These are phyloP conservation scores for Anoplopoma fimbria DNA, from an alignment of 2,113 vertebrate species.

Conservation along the genomic window DNA sequence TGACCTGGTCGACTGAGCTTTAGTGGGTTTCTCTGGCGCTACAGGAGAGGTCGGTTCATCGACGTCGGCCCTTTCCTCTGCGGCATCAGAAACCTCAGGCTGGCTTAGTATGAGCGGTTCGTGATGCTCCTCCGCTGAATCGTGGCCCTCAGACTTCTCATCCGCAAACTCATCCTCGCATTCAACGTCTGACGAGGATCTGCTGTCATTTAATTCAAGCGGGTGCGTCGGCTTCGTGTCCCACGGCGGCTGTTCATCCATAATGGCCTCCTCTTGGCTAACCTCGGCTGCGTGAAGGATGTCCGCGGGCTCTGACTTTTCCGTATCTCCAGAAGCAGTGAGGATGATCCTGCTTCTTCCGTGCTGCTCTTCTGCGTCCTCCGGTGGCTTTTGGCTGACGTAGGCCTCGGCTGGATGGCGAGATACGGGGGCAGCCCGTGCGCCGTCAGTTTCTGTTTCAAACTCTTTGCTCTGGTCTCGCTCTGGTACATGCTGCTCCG, in stretches of 20 bases:
- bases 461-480: neutral
- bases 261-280: constrained; percentile 45
- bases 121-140: neutral
- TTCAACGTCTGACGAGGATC: constrained; percentile 54
- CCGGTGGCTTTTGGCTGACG: neutral
- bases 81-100: neutral
- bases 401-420: neutral
- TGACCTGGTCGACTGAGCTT: constrained; percentile 5
- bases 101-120: neutral
- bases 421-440: neutral
- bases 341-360: neutral
- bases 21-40: neutral
- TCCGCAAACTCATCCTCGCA: constrained; percentile 14
- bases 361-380: neutral
- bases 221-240: constrained; percentile 3
- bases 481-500: neutral
- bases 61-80: neutral
- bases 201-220: constrained; percentile 7
- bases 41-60: neutral
- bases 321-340: neutral
- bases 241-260: constrained; percentile 69
- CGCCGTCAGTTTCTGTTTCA: neutral
- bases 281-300: fast-evolving
- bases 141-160: neutral
- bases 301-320: neutral